phyloP scores from a whole-genome alignment of 2,888 invertebrate species.

The Sclerodermus sp. region DNA sequence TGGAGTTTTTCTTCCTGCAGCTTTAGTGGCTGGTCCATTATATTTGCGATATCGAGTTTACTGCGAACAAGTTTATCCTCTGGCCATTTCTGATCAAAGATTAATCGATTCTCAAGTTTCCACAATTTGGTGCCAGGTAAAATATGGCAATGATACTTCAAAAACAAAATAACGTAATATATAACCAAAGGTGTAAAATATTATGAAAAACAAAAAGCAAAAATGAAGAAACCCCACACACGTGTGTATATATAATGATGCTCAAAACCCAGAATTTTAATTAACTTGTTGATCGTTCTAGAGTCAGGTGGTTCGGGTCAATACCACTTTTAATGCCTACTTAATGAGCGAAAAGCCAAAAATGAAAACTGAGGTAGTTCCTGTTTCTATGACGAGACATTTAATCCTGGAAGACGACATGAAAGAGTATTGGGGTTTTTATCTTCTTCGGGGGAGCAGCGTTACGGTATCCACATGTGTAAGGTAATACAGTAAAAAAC shows the following conservation, averaged over 20 bases:
- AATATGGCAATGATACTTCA: too few relatives aligned
- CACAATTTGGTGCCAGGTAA: slow-evolving; percentile 80
- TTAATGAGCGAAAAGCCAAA: slow-evolving; percentile 67
- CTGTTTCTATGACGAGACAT: slow-evolving; percentile 71
- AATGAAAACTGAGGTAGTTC: slow-evolving; percentile 63
- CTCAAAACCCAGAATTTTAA: too few relatives aligned
- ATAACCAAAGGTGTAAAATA: too few relatives aligned
- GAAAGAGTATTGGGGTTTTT: slow-evolving; percentile 85
- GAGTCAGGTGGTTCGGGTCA: slow-evolving; percentile 71
- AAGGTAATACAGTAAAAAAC: slow-evolving; percentile 63
- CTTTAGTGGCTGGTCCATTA: slow-evolving; percentile 69
- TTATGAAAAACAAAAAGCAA: too few relatives aligned
- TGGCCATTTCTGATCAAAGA: slow-evolving; percentile 76
- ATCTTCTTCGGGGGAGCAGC: slow-evolving; percentile 71
- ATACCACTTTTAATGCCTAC: slow-evolving; percentile 77
- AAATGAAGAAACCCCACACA: too few relatives aligned
- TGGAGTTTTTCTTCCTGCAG: slow-evolving; percentile 68
- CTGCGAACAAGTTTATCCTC: slow-evolving; percentile 71
- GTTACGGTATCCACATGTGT: slow-evolving; percentile 77
- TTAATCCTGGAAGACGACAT: slow-evolving; percentile 74
- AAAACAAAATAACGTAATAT: too few relatives aligned
- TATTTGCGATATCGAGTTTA: slow-evolving; percentile 73
- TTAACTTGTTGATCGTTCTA: too few relatives aligned
- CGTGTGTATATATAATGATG: too few relatives aligned
- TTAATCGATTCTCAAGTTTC: slow-evolving; percentile 74